Percentiles rank a stretch among this genome's conserved stretches.
Evolutionary conservation across 2,888 invertebrate species (phyloP).

Genomic region (Nomada ferruginata): DNA sequence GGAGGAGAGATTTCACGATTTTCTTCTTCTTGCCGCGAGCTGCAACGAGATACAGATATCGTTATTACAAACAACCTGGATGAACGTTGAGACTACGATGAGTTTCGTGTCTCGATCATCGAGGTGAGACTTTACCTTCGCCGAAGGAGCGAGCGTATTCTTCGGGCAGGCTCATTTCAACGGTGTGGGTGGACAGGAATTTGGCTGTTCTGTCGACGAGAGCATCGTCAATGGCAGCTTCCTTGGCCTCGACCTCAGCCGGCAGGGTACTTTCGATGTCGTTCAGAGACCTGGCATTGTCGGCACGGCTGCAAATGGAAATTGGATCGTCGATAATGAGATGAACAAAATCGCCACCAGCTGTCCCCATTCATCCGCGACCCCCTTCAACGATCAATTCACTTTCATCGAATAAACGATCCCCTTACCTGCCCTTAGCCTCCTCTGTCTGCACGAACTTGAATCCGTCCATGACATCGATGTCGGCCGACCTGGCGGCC

Average conservation of each 20-base stretch:
- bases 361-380: not conserved
- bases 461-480: constrained; percentile 84
- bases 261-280: constrained; percentile 87
- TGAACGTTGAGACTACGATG: not conserved
- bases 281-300: constrained; percentile 86
- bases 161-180: constrained; percentile 92
- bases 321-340: not conserved
- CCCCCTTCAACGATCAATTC: not conserved
- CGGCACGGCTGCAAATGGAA: constrained; percentile 79
- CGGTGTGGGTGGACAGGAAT: constrained; percentile 91
- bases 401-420: not conserved
- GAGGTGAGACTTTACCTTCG: constrained; percentile 87
- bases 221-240: constrained; percentile 90
- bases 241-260: constrained; percentile 89
- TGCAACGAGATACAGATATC: constrained; percentile 48
- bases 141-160: constrained; percentile 92
- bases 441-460: constrained; percentile 85
- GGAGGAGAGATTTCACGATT: constrained; percentile 90
- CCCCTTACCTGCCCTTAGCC: constrained; percentile 80
- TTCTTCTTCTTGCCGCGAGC: constrained; percentile 91
- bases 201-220: constrained; percentile 90
- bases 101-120: not conserved
- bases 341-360: not conserved
- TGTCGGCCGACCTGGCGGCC: constrained; percentile 87
- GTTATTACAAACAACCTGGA: not conserved